These are phyloP conservation scores for Lophotis ruficrista DNA, from an alignment of 2,113 vertebrate species.

Conservation along the genomic window DNA sequence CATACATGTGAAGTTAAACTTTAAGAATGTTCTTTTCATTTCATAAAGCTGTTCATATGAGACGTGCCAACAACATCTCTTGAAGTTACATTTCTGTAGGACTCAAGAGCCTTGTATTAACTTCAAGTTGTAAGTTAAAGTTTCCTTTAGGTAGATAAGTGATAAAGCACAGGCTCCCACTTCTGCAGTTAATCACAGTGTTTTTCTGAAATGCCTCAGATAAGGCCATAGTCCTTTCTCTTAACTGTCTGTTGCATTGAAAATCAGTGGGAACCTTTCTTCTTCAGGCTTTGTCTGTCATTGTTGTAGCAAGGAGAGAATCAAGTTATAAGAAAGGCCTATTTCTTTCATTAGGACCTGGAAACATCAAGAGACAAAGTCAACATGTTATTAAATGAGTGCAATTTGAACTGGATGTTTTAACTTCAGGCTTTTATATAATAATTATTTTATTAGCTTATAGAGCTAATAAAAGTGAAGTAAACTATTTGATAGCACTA, in stretches of 20 bases:
- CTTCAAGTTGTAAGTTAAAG: background rate
- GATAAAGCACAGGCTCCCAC: background rate
- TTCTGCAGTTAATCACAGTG: background rate
- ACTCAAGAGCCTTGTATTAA: background rate
- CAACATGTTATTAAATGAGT: background rate
- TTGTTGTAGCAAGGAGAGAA: background rate
- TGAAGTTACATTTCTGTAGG: background rate
- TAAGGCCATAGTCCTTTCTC: background rate
- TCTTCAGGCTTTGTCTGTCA: background rate
- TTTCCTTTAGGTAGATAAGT: background rate
- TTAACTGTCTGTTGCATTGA: background rate
- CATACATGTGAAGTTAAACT: background rate
- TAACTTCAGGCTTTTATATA: background rate
- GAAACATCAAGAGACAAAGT: background rate
- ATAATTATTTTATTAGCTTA: background rate
- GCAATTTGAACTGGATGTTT: background rate
- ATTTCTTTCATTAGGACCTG: background rate
- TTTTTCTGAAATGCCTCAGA: background rate
- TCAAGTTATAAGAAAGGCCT: background rate
- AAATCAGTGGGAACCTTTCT: background rate
- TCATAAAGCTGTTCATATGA: background rate
- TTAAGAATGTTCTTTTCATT: background rate
- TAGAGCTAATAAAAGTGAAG: background rate
- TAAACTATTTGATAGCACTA: background rate
- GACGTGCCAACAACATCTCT: background rate